Evolutionary conservation across 2,797 vertebrate genomes (phyloP).

Genomic region (Peromyscus nudipes): DNA sequence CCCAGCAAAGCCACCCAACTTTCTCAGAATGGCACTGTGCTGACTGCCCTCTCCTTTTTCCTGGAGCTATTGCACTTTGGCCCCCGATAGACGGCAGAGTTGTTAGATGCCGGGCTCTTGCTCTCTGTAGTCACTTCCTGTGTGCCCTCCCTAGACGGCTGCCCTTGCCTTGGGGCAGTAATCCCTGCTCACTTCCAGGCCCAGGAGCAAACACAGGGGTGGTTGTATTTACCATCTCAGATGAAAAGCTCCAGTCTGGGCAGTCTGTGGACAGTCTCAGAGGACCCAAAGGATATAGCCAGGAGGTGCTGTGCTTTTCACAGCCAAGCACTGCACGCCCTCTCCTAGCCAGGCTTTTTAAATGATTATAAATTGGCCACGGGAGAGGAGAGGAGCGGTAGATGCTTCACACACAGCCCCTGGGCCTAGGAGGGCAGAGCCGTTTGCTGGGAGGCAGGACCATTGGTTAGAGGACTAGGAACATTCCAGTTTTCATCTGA

Average conservation of each 20-base stretch:
- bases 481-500: neutral
- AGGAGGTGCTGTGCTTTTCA: neutral
- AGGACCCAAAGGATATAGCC: neutral
- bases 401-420: neutral
- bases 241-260: neutral
- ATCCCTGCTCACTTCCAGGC: neutral
- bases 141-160: neutral
- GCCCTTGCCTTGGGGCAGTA: neutral
- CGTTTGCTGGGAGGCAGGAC: neutral
- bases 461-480: neutral
- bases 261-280: neutral
- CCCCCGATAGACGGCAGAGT: rapidly evolving
- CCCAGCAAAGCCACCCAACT: neutral
- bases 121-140: neutral
- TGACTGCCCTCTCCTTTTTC: neutral
- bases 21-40: rapidly evolving
- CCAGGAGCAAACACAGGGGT: neutral
- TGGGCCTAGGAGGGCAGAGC: rapidly evolving
- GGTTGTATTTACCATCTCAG: neutral
- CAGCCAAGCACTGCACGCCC: neutral
- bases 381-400: neutral
- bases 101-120: neutral
- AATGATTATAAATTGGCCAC: neutral
- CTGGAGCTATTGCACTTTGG: neutral
- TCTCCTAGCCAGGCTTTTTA: neutral